Base-by-base conservation (phyloP, 2,797 vertebrate genomes). In the Anomalospiza imberbis region DNA sequence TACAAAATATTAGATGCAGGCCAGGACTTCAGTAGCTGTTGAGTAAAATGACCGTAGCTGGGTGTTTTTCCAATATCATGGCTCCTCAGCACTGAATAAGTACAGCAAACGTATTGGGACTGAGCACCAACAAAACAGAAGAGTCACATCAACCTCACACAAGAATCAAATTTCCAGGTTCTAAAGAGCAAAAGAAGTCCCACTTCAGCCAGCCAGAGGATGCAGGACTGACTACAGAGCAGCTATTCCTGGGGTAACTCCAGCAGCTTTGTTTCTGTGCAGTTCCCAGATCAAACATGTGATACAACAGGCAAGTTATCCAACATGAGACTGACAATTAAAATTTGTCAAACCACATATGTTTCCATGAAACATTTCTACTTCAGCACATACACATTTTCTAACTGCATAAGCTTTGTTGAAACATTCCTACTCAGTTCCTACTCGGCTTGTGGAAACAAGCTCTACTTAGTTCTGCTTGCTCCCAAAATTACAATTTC, bases 261-360 rank as follows among this genome's bases (percentile, higher is more conserved):
- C 32, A 28, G 73, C 53, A 88, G 42, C 6, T 66, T 38, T 58
- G 34, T 36, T 83, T 50, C 48, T 77, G 12, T 14, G 29, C 75
- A n/a, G 44, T 2, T 1, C 54, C 1, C 3, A 58, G 36, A 31
- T 5, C 2, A 9, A 81, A 55, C 4, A 4, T 7, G 20, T 5
- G 20, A 40, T n/a, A 44, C 22, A 68, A 36, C 28, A 66, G 57
- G 6, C 4, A 2, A 71, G 34, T 42, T 77, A 54, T 16, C 45
- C 61, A 48, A 29, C 38, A 63, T 9, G 16, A 63, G 17, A 55
- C 32, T 47, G 65, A 29, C 20, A 53, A 38, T 25, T 24, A 17
- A 55, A 82, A 40, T 54, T 51, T 54, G n/a, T 60, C 63, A 88
- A 62, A 36, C 38, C 34, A 48, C 25, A 4, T 53, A 28, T 11